A percentile compares a stretch with the other conserved stretches of the same genome.
Evolutionary conservation across 2,113 vertebrate species (phyloP).

Genomic region (Ia io): DNA sequence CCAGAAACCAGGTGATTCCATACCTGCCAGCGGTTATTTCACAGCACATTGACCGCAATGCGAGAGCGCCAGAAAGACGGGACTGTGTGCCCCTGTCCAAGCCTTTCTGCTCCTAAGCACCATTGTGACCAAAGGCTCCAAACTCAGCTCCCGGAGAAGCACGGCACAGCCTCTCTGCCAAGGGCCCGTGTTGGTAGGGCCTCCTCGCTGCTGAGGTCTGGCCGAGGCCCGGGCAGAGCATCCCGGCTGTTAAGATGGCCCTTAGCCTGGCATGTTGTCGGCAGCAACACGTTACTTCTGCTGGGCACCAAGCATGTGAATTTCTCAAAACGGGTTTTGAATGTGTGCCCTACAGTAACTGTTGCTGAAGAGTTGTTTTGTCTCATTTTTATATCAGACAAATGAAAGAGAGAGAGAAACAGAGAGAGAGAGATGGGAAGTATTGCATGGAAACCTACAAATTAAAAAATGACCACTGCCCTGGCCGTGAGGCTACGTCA

Average conservation of each 20-base stretch:
- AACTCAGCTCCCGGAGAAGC: neutral
- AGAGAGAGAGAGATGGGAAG: neutral
- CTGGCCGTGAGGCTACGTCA: too few relatives aligned
- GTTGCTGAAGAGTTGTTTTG: neutral
- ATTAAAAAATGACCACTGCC: neutral
- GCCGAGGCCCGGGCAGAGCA: neutral
- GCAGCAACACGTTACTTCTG: neutral
- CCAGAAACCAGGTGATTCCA: neutral
- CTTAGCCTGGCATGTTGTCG: neutral
- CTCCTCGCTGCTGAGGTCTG: neutral
- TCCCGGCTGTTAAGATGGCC: neutral
- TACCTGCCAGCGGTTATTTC: neutral
- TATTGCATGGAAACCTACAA: neutral
- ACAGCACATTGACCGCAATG: neutral
- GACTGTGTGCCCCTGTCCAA: neutral
- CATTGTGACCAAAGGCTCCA: neutral
- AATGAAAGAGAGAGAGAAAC: neutral
- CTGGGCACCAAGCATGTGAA: neutral
- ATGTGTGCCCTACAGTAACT: neutral
- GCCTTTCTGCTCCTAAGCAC: neutral
- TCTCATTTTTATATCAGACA: neutral
- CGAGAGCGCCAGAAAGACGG: neutral
- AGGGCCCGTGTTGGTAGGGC: neutral
- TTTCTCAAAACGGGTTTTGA: neutral
- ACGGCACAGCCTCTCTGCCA: neutral